phyloP scores from a whole-genome alignment of 2,113 vertebrate species.

The Sterrhoptilus dennistouni region DNA sequence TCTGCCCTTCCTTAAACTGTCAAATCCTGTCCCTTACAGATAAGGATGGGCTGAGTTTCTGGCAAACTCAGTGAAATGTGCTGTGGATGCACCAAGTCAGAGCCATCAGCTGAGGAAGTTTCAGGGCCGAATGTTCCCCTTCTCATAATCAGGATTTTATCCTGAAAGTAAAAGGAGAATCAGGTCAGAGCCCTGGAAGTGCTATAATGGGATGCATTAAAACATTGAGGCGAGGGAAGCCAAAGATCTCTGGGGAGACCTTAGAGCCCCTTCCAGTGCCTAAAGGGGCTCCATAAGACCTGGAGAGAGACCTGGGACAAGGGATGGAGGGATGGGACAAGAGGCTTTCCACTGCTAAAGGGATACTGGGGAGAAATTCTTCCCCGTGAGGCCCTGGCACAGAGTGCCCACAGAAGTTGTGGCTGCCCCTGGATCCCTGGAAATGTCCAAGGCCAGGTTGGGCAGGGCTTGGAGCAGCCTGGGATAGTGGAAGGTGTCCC shows the following conservation, averaged over 20 bases:
- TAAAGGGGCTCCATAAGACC: background rate
- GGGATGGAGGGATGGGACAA: background rate
- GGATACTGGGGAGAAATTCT: background rate
- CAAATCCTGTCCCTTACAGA: background rate
- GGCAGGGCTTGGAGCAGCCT: fast-evolving
- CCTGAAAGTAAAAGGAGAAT: background rate
- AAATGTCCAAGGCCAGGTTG: fast-evolving
- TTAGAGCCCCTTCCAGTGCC: background rate
- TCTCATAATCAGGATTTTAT: background rate
- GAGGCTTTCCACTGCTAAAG: background rate
- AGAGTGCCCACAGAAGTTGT: background rate
- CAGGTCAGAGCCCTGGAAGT: background rate
- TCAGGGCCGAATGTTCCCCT: background rate
- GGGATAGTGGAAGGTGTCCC: fast-evolving
- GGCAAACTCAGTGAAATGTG: background rate
- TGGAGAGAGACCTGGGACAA: background rate
- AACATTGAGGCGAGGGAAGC: fast-evolving
- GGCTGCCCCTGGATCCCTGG: background rate
- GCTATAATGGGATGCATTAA: background rate
- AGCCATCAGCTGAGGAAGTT: background rate
- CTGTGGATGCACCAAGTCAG: background rate
- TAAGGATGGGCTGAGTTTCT: background rate
- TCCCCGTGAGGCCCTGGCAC: background rate
- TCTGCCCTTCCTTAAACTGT: background rate
- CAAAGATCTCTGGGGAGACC: background rate